Conservation (phyloP, 2,888 invertebrate genomes). For the Subacronicta megacephala region DNA sequence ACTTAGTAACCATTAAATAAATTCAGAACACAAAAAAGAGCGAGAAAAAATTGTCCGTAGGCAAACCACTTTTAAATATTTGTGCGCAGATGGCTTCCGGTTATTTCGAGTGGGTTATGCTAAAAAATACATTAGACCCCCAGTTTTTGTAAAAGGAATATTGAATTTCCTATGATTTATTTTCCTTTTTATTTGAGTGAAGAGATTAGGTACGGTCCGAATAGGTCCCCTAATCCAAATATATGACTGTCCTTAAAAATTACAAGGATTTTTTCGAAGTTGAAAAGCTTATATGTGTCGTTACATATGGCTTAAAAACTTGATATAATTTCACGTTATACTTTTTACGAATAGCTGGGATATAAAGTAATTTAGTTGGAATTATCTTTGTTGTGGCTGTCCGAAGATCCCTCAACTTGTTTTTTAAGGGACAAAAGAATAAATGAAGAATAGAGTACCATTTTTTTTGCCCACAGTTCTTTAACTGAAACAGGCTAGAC, state of each 20-base stretch:
- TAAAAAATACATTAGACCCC: slow-evolving; percentile 74
- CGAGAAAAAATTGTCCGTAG: slow-evolving; percentile 76
- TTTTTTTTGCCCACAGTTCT: slow-evolving; percentile 5
- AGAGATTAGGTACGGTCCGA: slow-evolving; percentile 64
- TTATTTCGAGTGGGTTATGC: slow-evolving; percentile 87
- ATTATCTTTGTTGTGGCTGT: slow-evolving; percentile 40
- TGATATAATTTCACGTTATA: slow-evolving; percentile 31
- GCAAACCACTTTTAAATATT: slow-evolving; percentile 87
- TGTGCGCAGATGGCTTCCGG: slow-evolving; percentile 89
- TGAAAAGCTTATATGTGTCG: slow-evolving; percentile 22
- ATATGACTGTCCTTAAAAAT: slow-evolving; percentile 62
- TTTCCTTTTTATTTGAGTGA: slow-evolving; percentile 48
- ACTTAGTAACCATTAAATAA: slow-evolving; percentile 88
- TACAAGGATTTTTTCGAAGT: slow-evolving; percentile 35
- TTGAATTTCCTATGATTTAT: slow-evolving; percentile 75
- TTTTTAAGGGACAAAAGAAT: slow-evolving; percentile 18
- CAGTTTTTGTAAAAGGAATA: slow-evolving; percentile 67
- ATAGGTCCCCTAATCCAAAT: slow-evolving; percentile 63
- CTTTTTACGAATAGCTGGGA: slow-evolving; percentile 28
- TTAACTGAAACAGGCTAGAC: background rate
- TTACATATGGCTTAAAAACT: background rate
- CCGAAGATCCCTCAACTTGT: slow-evolving; percentile 14
- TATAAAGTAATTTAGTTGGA: slow-evolving; percentile 32
- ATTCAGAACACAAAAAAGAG: slow-evolving; percentile 76
- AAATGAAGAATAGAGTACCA: background rate